Conservation (phyloP, 2,113 vertebrate genomes). For the Gopherus evgoodei region DNA sequence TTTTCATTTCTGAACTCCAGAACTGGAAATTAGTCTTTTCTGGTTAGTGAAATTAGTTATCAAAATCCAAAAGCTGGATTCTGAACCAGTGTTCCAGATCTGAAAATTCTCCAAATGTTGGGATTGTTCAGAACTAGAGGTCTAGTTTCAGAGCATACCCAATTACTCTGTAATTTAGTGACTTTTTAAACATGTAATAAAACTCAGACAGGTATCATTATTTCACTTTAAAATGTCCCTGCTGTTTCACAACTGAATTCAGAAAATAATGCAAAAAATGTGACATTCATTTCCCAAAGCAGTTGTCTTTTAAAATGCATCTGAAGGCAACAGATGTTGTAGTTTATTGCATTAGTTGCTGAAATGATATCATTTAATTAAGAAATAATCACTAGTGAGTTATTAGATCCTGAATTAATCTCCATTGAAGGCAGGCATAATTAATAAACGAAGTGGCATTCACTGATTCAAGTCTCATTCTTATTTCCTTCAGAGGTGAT, state of each 20-base stretch:
- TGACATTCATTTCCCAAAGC: background rate
- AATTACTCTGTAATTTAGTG: background rate
- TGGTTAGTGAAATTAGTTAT: background rate
- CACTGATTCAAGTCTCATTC: background rate
- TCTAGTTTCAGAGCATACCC: background rate
- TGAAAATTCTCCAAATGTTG: background rate
- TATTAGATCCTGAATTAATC: background rate
- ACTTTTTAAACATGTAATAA: background rate
- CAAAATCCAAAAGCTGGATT: background rate
- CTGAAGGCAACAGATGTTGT: background rate
- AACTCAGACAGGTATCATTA: background rate
- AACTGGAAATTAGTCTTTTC: background rate
- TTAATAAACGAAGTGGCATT: background rate
- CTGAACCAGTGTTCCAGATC: background rate
- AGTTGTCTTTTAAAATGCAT: slow-evolving; percentile 32
- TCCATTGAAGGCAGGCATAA: background rate
- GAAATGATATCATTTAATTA: slow-evolving; percentile 18
- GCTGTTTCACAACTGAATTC: background rate
- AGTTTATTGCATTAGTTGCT: background rate
- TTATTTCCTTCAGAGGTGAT: background rate
- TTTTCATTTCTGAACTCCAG: background rate
- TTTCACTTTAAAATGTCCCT: background rate
- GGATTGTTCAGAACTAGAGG: background rate
- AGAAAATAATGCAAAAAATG: background rate
- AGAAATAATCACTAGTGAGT: background rate